Conservation (phyloP, 2,888 invertebrate species). For the Cantharis rustica region DNA sequence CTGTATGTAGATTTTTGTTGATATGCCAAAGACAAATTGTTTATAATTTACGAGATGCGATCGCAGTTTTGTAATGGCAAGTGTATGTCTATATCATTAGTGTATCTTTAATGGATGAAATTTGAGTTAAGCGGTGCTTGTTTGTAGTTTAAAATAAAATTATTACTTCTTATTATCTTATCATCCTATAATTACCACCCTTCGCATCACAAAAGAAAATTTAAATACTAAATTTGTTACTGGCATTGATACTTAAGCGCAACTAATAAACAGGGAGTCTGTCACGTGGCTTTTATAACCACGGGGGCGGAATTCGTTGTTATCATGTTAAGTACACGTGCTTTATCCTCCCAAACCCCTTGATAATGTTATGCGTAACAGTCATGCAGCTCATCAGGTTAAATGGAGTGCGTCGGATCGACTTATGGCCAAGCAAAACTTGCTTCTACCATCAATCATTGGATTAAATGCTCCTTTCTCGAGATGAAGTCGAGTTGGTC, state of each 20-base stretch:
- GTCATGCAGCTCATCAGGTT: conserved; percentile 55
- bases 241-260: conserved; percentile 13
- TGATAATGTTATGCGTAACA: conserved; percentile 49
- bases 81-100: conserved; percentile 3
- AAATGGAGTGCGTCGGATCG: conserved; percentile 57
- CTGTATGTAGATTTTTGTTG: conserved; percentile 15
- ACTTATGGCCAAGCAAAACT: conserved; percentile 51
- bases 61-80: conserved; percentile 7
- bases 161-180: conserved; percentile 11
- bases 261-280: conserved; percentile 26
- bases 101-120: conserved; percentile 3
- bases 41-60: conserved; percentile 17
- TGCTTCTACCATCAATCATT: conserved; percentile 50
- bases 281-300: conserved; percentile 28
- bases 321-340: conserved; percentile 34
- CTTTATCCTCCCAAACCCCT: conserved; percentile 33
- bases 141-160: conserved; percentile 4
- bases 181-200: conserved; percentile 17
- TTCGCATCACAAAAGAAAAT: conserved; percentile 16
- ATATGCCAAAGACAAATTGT: conserved; percentile 15
- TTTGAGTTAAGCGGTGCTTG: conserved; percentile 5
- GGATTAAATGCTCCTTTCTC: conserved; percentile 51
- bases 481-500: conserved; percentile 46
- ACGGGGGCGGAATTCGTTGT: conserved; percentile 31
- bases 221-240: conserved; percentile 26